Conservation (phyloP, 2,113 vertebrate genomes). For the Ochotona curzoniae region DNA sequence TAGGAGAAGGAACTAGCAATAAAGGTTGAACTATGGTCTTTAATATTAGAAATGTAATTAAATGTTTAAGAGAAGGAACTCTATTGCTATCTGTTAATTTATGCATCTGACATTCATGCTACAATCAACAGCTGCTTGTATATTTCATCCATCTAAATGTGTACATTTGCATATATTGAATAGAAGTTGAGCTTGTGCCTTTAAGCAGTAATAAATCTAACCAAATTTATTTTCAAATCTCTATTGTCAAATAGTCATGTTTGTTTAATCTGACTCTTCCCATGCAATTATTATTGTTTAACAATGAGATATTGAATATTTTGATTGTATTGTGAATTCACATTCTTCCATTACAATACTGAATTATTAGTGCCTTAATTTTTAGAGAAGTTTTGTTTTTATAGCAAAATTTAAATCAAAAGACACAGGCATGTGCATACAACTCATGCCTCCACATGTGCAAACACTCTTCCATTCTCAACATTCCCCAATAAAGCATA, state of each 20-base stretch:
- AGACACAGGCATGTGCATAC: background rate
- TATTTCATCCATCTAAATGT: background rate
- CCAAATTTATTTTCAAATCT: conserved; percentile 19
- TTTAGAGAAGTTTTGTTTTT: background rate
- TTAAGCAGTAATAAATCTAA: conserved; percentile 34
- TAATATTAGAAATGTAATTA: background rate
- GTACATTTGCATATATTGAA: background rate
- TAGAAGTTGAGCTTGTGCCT: background rate
- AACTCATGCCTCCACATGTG: background rate
- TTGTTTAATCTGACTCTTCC: background rate
- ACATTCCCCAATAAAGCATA: background rate
- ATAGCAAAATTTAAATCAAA: background rate
- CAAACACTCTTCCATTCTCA: background rate
- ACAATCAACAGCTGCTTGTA: background rate
- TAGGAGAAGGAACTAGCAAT: background rate
- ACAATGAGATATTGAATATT: background rate
- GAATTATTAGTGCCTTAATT: background rate
- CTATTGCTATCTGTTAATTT: background rate
- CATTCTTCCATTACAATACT: background rate
- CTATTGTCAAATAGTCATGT: background rate
- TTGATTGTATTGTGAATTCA: background rate
- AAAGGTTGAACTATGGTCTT: background rate
- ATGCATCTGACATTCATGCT: background rate
- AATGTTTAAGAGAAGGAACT: background rate
- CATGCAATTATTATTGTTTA: background rate